phyloP scores from a whole-genome alignment of 1,140 invertebrate species.

The Temnothorax longispinosus region DNA sequence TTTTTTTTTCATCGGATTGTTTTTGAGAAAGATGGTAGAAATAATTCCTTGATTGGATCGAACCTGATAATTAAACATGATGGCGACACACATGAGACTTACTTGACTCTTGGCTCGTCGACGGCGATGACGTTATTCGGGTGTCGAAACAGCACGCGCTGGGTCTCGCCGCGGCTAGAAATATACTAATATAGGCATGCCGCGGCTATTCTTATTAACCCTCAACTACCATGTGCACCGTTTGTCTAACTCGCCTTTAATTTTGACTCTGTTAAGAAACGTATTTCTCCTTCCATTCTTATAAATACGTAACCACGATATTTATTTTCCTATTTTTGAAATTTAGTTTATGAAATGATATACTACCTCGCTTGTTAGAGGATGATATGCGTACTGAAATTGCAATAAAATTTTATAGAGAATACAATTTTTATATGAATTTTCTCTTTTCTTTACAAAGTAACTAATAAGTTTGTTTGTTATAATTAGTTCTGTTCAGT shows the following conservation, averaged over 20 bases:
- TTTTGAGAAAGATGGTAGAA: background rate
- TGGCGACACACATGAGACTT: slow-evolving; percentile 82
- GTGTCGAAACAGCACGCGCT: slow-evolving; percentile 90
- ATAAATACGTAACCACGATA: background rate
- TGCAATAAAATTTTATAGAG: background rate
- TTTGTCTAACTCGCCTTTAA: slow-evolving; percentile 26
- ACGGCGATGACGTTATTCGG: slow-evolving; percentile 89
- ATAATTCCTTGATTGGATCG: slow-evolving; percentile 59
- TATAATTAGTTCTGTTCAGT: slow-evolving; percentile 4
- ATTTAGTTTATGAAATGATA: background rate
- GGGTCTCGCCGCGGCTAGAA: slow-evolving; percentile 89
- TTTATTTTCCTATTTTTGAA: background rate
- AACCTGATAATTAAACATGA: slow-evolving; percentile 69
- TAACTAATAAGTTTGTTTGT: background rate
- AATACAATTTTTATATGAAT: background rate
- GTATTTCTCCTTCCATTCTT: background rate
- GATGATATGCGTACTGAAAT: background rate
- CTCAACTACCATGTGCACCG: slow-evolving; percentile 42
- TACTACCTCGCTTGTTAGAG: background rate
- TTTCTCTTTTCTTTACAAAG: background rate
- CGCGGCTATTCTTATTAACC: slow-evolving; percentile 74
- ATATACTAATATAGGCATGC: slow-evolving; percentile 84
- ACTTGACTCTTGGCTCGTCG: slow-evolving; percentile 87
- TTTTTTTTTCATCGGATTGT: background rate
- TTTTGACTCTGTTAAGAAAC: background rate